Evolutionary conservation across 92 coral and sea anemone genomes (phyloP), one percentile per base, ranked within the genome.

Genomic region (Zoanthus solanderi): DNA sequence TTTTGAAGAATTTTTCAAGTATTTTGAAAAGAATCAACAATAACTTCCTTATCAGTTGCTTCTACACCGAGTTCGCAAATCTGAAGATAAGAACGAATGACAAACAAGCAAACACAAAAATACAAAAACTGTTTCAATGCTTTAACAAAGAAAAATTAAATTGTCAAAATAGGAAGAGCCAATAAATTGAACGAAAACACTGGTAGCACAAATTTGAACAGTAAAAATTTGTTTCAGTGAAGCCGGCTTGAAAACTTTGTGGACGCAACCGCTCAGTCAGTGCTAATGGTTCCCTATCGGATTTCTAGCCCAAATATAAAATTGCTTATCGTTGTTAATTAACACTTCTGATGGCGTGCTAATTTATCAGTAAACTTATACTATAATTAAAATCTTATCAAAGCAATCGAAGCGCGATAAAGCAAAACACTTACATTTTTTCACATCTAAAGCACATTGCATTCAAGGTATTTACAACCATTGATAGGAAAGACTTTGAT

Each of bases 351-450:
- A 81, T 81, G 57, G 85, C 58, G 45, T 81, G 61, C 29, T 81
- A 66, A 81, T 81, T 79, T 81, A 68, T 48, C 75, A 66, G 75
- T 65, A 66, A 81, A 66, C 85, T 9, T 65, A 50, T 50, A 17
- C 46, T 29, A 50, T 81, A 66, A 81, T 81, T 81, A 66, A 81
- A 8, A 66, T 46, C 85, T 81, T 81, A 81, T 81, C 85, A 46
- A 28, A 81, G 6, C 9, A 50, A 81, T 81, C 75, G 28, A 47
- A 0, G 60, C 75, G 57, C 5, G 37, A 28, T 67, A 66, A 79
- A 66, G 66, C 85, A 46, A 18, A 31, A 4, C 52, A 12, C 6
- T 45, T 47, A 57, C 66, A 44, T 34, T 8, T 42, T 78, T 58
- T 5, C 7, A 30, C 32, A 5, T 44, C 57, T 17, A n/a, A 45